These are phyloP conservation scores for Nicator chloris DNA, from an alignment of 2,113 vertebrate species.

Conservation along the genomic window DNA sequence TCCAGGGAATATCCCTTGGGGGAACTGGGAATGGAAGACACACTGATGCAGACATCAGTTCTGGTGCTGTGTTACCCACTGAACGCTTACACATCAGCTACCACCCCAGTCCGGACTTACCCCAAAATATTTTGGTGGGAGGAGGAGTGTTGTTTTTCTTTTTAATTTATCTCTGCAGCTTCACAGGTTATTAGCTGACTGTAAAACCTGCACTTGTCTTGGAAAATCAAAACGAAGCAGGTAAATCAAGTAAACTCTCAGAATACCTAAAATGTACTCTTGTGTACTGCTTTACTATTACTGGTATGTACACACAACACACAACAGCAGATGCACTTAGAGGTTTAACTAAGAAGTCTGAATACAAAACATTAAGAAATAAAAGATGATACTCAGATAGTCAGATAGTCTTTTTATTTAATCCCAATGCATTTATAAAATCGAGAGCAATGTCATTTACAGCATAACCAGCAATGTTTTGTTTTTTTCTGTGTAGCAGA, in stretches of 20 bases:
- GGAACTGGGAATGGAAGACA: not conserved
- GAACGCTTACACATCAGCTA: not conserved
- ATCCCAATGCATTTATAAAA: not conserved
- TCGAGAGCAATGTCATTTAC: not conserved
- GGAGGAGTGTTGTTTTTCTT: not conserved
- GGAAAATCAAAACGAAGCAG: not conserved
- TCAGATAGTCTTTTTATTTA: not conserved
- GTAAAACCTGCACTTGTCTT: not conserved
- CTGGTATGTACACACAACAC: not conserved
- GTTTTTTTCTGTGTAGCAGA: not conserved
- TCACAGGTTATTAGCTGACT: not conserved
- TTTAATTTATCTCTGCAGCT: not conserved
- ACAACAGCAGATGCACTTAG: not conserved
- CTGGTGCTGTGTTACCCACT: not conserved
- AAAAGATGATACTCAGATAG: not conserved
- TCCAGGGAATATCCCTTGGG: not conserved
- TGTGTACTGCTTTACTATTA: no score
- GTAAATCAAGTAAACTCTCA: not conserved
- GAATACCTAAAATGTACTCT: not conserved
- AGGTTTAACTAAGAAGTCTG: not conserved
- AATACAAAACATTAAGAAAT: not conserved
- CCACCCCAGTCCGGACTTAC: not conserved
- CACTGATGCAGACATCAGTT: not conserved
- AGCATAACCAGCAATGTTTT: not conserved
- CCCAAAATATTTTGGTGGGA: not conserved